A percentile compares a stretch with the other conserved stretches of the same genome.
Evolutionary conservation across 1,140 invertebrate species (phyloP).

Genomic region (Epicauta chinensis): DNA sequence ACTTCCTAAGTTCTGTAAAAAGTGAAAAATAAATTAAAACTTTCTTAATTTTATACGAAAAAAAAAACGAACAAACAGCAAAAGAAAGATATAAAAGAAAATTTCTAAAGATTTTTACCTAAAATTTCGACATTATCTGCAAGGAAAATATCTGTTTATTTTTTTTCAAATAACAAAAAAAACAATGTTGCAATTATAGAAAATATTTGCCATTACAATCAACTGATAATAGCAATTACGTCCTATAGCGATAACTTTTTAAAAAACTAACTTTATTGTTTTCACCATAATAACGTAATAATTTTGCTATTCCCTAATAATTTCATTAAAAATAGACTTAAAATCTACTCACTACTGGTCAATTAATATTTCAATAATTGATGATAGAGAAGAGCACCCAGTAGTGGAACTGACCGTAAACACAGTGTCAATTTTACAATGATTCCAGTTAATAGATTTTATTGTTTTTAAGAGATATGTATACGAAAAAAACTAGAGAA

Average conservation of each 20-base stretch:
- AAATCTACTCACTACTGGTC: conserved; percentile 42
- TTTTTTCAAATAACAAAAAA: too few relatives aligned
- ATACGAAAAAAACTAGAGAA: background rate
- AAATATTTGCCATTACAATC: too few relatives aligned
- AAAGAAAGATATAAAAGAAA: background rate
- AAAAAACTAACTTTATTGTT: too few relatives aligned
- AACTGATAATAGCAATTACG: too few relatives aligned
- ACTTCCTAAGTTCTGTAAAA: conserved; percentile 38
- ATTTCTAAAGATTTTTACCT: conserved; percentile 25
- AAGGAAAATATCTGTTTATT: background rate
- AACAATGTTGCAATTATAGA: too few relatives aligned
- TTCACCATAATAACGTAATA: background rate
- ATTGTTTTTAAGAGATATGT: background rate
- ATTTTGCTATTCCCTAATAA: background rate
- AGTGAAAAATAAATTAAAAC: conserved; percentile 40
- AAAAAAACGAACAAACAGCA: background rate
- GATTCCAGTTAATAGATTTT: conserved; percentile 27
- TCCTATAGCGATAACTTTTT: too few relatives aligned
- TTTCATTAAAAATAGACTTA: conserved; percentile 29
- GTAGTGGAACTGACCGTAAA: conserved; percentile 42
- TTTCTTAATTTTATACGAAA: conserved; percentile 19
- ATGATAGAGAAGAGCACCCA: conserved; percentile 35
- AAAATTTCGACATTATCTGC: conserved; percentile 15
- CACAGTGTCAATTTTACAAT: conserved; percentile 37
- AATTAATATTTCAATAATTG: conserved; percentile 36